Percentiles rank a stretch among this genome's conserved stretches.
Evolutionary conservation across 2,113 vertebrate genomes (phyloP).

Genomic region (Dascyllus trimaculatus): DNA sequence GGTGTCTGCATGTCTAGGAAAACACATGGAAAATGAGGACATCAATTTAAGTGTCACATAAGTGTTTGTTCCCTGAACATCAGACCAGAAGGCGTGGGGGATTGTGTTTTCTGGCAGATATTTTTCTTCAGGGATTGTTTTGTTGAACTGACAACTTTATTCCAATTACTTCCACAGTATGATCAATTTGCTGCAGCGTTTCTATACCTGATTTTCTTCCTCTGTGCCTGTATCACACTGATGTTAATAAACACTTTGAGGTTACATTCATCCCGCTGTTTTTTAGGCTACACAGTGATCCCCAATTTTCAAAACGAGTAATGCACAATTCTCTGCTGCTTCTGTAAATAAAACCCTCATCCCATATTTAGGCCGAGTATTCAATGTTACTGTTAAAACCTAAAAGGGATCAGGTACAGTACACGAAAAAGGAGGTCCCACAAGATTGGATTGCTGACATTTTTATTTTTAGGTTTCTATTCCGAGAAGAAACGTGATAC

Average conservation of each 20-base stretch:
- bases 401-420: constrained; percentile 2
- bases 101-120: constrained; percentile 24
- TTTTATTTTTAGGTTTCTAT: constrained; percentile 60
- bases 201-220: neutral
- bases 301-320: neutral
- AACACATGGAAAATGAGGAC: constrained; percentile 66
- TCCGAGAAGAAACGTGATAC: constrained; percentile 45
- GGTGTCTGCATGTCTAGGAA: constrained; percentile 57
- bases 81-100: constrained; percentile 30
- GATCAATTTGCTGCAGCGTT: constrained; percentile 26
- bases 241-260: constrained; percentile 6
- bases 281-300: neutral
- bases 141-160: constrained; percentile 52
- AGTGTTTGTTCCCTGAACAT: constrained; percentile 64
- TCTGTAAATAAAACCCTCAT: neutral
- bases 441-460: constrained; percentile 18
- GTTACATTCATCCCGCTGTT: neutral
- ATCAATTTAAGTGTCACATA: constrained; percentile 69
- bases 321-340: neutral
- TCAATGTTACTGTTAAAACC: constrained; percentile 24
- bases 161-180: constrained; percentile 56
- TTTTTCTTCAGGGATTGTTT: constrained; percentile 46
- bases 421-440: constrained; percentile 49
- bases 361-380: neutral
- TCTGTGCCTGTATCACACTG: neutral